Conservation (phyloP, 1,140 invertebrate genomes). For the Epicauta chinensis region DNA sequence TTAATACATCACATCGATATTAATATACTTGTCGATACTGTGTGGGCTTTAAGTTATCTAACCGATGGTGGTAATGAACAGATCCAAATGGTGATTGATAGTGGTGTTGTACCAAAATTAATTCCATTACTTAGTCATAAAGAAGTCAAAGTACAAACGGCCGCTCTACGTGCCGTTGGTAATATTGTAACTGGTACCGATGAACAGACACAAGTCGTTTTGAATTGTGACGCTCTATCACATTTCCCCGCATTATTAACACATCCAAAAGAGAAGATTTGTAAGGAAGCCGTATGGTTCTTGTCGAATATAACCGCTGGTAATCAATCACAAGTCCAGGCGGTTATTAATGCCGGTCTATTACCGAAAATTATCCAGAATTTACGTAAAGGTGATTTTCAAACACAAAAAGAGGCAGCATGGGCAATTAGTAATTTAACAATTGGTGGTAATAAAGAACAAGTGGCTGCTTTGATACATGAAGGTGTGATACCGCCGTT, state of each 20-base stretch:
- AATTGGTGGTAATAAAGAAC: constrained; percentile 91
- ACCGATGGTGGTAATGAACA: constrained; percentile 98
- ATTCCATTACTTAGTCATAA: constrained; percentile 93
- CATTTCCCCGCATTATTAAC: constrained; percentile 86
- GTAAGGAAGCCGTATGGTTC: constrained; percentile 98
- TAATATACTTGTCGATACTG: constrained; percentile 97
- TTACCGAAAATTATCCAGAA: constrained; percentile 93
- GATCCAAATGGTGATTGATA: constrained; percentile 98
- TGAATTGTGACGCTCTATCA: constrained; percentile 87
- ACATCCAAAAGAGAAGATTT: constrained; percentile 82
- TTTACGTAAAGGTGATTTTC: constrained; percentile 91
- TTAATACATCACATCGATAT: constrained; percentile 94
- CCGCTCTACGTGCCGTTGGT: constrained; percentile 91
- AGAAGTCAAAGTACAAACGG: constrained; percentile 97
- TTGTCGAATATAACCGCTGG: constrained; percentile 98
- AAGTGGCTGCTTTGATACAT: constrained; percentile 80
- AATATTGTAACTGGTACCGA: constrained; percentile 99
- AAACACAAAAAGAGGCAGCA: constrained; percentile 98
- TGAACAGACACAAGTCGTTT: constrained; percentile 93
- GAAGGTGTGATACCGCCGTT: constrained; percentile 88
- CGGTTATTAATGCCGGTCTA: constrained; percentile 92
- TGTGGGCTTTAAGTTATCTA: constrained; percentile 98
- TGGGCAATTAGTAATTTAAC: constrained; percentile 99
- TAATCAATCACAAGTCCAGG: constrained; percentile 96
- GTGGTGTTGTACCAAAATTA: constrained; percentile 87